These are phyloP conservation scores for Furcula furcula DNA, from an alignment of 2,888 invertebrate species.

Conservation along the genomic window DNA sequence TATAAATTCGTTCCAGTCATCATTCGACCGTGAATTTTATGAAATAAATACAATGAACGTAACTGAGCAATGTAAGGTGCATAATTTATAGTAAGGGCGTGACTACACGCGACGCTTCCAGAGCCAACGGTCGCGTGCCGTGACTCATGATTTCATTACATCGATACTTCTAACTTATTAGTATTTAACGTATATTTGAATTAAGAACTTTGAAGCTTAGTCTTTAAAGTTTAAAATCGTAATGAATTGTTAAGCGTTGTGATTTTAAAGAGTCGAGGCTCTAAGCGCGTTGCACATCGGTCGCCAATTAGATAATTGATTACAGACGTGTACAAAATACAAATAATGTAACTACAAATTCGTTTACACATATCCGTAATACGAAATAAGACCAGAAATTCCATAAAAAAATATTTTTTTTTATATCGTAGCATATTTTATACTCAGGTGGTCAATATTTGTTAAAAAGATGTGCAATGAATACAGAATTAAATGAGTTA, in stretches of 20 bases:
- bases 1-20: too few species aligned
- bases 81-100: conserved; percentile 10
- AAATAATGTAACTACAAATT: too few species aligned
- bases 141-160: not conserved
- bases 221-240: not conserved
- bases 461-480: too few species aligned
- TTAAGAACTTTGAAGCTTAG: not conserved
- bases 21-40: not conserved
- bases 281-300: not conserved
- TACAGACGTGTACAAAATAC: not conserved
- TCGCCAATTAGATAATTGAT: not conserved
- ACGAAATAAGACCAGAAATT: too few species aligned
- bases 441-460: too few species aligned
- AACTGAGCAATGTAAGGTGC: not conserved
- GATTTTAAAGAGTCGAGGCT: not conserved
- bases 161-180: not conserved
- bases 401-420: too few species aligned
- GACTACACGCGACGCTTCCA: conserved; percentile 13
- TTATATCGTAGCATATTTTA: too few species aligned
- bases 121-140: not conserved
- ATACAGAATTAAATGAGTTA: too few species aligned
- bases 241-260: not conserved
- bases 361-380: too few species aligned
- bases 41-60: not conserved
- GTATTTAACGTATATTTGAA: not conserved